Evolutionary conservation across 1,140 invertebrate species (phyloP), one percentile per base, ranked within the genome.

Genomic region (Diplogasteroides magnus): DNA sequence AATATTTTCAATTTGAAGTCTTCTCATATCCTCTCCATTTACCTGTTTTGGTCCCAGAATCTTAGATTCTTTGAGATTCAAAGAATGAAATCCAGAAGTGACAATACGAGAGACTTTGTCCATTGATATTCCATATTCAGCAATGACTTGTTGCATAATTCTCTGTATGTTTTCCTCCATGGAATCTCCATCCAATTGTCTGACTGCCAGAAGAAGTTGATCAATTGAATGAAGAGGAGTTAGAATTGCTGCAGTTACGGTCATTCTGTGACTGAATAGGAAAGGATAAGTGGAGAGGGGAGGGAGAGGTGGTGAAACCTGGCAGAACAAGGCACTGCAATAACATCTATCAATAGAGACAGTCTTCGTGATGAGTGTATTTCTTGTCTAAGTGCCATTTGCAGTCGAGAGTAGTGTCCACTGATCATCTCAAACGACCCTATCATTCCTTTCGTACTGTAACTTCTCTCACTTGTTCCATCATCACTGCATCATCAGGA

Each of bases 391-490:
- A 25, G 23, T 23, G 56, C 59, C 59, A 32, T 67, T 31, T 15
- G 65, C 48, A 27, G 56, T 26, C 23, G 59, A 27, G 19, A n/a
- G 15, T 27, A 23, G 25, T 58, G 65, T n/a, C 14, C 56, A 59
- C 23, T 58, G 26, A 67, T 19, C 48, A 23, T 23, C 15, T 11
- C 23, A 2, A 27, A 27, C 57, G 25, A 27, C 28, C 27, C 23
- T n/a, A 59, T 25, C 26, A n/a, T 57, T 29, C 25, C 26, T 27
- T 6, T 31, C 29, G n/a, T 29, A 29, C n/a, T 55, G n/a, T 28
- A 31, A 58, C 11, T 25, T 48, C 19, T 19, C 37, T 19, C n/a
- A 77, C 63, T 59, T 68, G 67, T 26, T 78, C 77, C 28, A 77
- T 57, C 25, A 67, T 25, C 27, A 27, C 37, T n/a, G 37, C 61